These are phyloP conservation scores for Oxyruncus cristatus DNA, from an alignment of 2,113 vertebrate species.

Conservation along the genomic window DNA sequence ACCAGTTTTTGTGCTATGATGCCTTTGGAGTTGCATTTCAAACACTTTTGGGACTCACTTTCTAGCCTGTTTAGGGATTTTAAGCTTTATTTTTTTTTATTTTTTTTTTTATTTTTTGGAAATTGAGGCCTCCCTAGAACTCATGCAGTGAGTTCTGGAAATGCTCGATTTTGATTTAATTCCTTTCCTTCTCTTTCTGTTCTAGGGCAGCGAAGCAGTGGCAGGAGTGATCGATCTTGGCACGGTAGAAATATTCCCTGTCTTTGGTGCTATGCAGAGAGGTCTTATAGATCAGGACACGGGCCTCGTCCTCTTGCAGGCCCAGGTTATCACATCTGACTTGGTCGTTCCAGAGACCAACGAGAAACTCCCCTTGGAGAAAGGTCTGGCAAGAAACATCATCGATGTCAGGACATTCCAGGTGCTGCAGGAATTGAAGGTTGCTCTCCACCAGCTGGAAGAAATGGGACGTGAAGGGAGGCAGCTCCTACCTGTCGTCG, in stretches of 20 bases:
- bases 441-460: slow-evolving; percentile 69
- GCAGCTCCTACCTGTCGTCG: slow-evolving; percentile 67
- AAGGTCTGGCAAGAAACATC: slow-evolving; percentile 77
- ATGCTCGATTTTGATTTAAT: not conserved
- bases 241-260: slow-evolving; percentile 90
- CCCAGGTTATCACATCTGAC: slow-evolving; percentile 85
- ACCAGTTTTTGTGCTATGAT: not conserved
- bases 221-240: slow-evolving; percentile 94
- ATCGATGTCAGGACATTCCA: slow-evolving; percentile 74
- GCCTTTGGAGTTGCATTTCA: slow-evolving; percentile 7
- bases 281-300: slow-evolving; percentile 97
- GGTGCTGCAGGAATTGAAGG: slow-evolving; percentile 78
- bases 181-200: slow-evolving; percentile 43
- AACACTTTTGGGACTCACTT: not conserved
- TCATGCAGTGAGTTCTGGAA: not conserved
- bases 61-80: slow-evolving; percentile 11
- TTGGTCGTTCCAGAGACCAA: slow-evolving; percentile 81
- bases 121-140: slow-evolving; percentile 12
- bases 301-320: slow-evolving; percentile 83
- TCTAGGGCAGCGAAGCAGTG: slow-evolving; percentile 80
- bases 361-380: slow-evolving; percentile 80
- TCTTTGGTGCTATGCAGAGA: slow-evolving; percentile 88
- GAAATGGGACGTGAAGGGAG: slow-evolving; percentile 27
- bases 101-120: not conserved
- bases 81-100: not conserved